Evolutionary conservation across 2,113 vertebrate species (phyloP), one percentile per base, ranked within the genome.

Genomic region (Ramphastos sulfuratus): DNA sequence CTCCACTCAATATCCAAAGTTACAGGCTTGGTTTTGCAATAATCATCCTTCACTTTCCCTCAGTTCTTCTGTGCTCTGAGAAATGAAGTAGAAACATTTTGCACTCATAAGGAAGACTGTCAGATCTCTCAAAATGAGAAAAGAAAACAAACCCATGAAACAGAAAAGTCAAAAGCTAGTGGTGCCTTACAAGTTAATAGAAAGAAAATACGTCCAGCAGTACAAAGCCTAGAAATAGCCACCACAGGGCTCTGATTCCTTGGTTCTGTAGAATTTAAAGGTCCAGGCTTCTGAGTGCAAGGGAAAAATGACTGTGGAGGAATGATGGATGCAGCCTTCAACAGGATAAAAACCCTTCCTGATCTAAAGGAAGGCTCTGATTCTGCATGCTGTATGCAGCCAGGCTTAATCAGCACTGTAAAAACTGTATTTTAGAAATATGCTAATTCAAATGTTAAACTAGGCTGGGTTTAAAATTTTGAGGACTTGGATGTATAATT

Each of bases 141-240:
- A 92, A 60, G 18, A 79, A 93, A 93, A 35, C 18, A 74, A 84
- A 94, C 28, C 39, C 75, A 79, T 82, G 75, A 81, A 84, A 63
- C 31, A 87, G 52, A 85, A 82, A 91, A 92, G n/a, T 10, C 81
- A 82, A 76, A 87, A 89, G 48, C 74, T 79, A 16, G 61, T 67
- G 93, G 37, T 1, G 1, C 76, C 82, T 84, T 87, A 73, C 9
- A 67, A 87, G 21, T 12, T 90, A 73, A 86, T 52, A 85, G 70
- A 90, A 96, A 70, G 10, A 82, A 86, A 90, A 89, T 55, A 19
- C 50, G 90, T 76, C 25, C 66, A 55, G 28, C 4, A 82, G 15
- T 27, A 69, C 23, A 55, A 76, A 92, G 12, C 15, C 69, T 90
- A 75, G 82, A 90, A 90, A 84, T 55, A 90, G 24, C 31, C 12